Base-by-base conservation (phyloP, 2,888 invertebrate species). In the Watsonalla binaria region DNA sequence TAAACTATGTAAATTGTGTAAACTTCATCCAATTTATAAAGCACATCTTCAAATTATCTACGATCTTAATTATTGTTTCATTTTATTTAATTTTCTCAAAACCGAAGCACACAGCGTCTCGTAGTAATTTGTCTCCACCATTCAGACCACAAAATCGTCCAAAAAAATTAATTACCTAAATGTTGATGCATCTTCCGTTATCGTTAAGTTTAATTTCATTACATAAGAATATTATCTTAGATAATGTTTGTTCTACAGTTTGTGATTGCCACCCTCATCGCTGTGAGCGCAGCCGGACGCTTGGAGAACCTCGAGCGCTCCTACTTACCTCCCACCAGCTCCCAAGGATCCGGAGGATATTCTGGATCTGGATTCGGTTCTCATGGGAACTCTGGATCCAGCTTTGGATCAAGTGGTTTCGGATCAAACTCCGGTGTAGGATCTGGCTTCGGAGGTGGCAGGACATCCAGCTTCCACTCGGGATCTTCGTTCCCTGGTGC, bases 261-360 rank as follows among this genome's bases (percentile, higher is more conserved):
- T 61, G 73, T 88, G 47, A 64, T 86, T 42, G 84, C 86, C 58
- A 72, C 83, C 53, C 69, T 89, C 8, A 66, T 90, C 56, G 78
- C 86, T 51, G 80, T 82, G 47, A 74, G 79, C 62, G 66, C 84
- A 0, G 87, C 87, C 42, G 89, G 73, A 39, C 88, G 90, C 11
- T 63, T 90, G 49, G 90, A 90, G 57, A 82, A 87, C 37, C 74
- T 90, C 4, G 87, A 90, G 62, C 81, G 86, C 46, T 70, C 77
- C 33, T 88, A 90, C 74, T 84, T 90, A 2, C 90, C 90, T 6
- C 90, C 90, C 6, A 68, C 73, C 64, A 60, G 58, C 9, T 47
- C 50, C 9, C 62, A 57, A 13, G 56, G 60, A 5, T 46, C 46
- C 15, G 56, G 46, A 39, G 54, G 53, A 8, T 37, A 7, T n/a